Conservation (phyloP, 64 coral and sea anemone species). For the Orbicella faveolata region DNA sequence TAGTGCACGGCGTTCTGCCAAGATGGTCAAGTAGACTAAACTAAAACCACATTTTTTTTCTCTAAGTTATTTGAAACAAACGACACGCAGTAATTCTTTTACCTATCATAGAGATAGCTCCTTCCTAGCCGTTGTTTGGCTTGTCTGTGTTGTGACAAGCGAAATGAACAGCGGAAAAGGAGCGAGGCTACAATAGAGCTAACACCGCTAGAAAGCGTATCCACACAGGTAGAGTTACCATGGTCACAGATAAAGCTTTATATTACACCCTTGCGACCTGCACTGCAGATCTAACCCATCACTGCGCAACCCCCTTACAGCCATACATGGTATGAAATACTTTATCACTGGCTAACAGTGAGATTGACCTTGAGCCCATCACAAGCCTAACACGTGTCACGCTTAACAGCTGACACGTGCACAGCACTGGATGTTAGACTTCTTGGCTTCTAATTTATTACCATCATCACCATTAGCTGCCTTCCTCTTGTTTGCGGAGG, state of each 20-base stretch:
- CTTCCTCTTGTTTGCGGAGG: slow-evolving; percentile 15
- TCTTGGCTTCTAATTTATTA: slow-evolving; percentile 58
- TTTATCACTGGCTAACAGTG: not conserved
- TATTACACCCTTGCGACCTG: not conserved
- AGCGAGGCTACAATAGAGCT: not conserved
- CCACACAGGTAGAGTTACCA: not conserved
- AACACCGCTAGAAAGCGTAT: not conserved
- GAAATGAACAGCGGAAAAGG: not conserved
- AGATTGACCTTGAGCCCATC: not conserved
- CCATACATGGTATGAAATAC: slow-evolving; percentile 28
- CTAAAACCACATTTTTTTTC: not conserved
- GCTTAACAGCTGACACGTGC: slow-evolving; percentile 60
- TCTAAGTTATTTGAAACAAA: not conserved
- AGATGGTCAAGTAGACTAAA: not conserved
- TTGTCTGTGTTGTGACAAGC: not conserved
- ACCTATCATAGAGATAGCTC: not conserved
- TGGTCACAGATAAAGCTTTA: not conserved
- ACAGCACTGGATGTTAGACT: slow-evolving; percentile 59
- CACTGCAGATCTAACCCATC: not conserved
- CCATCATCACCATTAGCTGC: slow-evolving; percentile 49
- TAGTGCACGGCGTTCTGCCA: not conserved
- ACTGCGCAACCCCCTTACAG: not conserved
- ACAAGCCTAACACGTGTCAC: not conserved
- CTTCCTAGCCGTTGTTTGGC: not conserved
- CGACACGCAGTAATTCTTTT: not conserved